Base-by-base conservation (phyloP, 1,140 invertebrate species). In the Zaprionus ornatus region DNA sequence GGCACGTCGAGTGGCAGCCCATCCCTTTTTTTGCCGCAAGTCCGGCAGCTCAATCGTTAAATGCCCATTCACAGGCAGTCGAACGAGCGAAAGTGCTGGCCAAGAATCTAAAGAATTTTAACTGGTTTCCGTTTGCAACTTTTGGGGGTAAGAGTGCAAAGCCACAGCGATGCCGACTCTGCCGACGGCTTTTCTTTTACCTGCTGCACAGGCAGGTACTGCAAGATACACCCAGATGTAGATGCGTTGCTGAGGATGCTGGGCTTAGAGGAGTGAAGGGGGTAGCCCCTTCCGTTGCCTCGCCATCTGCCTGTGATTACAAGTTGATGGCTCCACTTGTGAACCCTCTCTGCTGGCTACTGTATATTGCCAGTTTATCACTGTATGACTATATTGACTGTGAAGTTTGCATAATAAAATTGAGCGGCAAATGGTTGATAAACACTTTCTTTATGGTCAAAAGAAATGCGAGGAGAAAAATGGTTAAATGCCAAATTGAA, bases 401-500 rank as follows among this genome's bases (percentile, higher is more conserved):
- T 13, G 35, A 70, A 71, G 80, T 81, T 88, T 80, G 84, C 83
- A 84, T 87, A 88, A 80, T 56, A 63, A 75, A 75, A 83, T 74
- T 72, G 62, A 57, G 68, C 40, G 32, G 77, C 60, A 70, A 80
- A 85, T 62, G 57, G 79, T 48, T 45, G 77, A 70, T 81, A 88
- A 83, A 88, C 78, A 74, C 83, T 87, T 87, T 87, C 84, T 88
- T 80, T 78, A 80, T 67, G 75, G 60, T 50, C 78, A 65, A 66
- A 60, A 29, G 42, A 70, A 75, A 66, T 67, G 62, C 45, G 55
- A 67, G 62, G 70, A 80, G 74, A 88, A 87, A 87, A 87, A 78
- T 76, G 85, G 80, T 54, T 37, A 69, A 84, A 74, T 73, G 40
- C 81, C 84, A 80, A 86, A 80, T 87, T 84, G 80, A 87, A 84